Evolutionary conservation across 2,113 vertebrate genomes (phyloP).

Genomic region (Gulo gulo): DNA sequence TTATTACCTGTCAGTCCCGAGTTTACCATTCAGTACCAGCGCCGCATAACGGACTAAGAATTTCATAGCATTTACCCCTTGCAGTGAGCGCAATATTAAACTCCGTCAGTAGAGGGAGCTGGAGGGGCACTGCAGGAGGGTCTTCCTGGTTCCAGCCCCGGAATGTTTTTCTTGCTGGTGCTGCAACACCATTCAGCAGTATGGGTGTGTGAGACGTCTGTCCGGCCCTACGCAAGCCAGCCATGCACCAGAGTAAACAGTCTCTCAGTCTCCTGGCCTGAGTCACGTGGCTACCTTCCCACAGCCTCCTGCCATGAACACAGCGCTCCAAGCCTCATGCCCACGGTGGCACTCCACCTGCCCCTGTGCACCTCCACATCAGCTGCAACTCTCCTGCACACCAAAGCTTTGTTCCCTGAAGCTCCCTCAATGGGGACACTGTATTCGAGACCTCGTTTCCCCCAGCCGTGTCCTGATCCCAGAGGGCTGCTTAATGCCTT

Average conservation of each 20-base stretch:
- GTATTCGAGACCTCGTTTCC: neutral
- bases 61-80: neutral
- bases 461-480: neutral
- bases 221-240: neutral
- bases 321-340: too few relatives aligned
- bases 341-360: neutral
- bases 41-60: neutral
- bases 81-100: rapidly evolving
- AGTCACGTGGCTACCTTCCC: neutral
- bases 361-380: too few relatives aligned
- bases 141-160: neutral
- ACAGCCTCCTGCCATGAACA: neutral
- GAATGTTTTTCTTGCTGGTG: neutral
- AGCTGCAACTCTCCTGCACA: neutral
- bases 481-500: too few relatives aligned
- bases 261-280: neutral
- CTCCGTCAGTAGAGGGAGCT: neutral
- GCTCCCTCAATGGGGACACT: neutral
- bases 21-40: neutral
- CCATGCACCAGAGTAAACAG: neutral
- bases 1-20: neutral
- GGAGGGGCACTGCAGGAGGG: neutral
- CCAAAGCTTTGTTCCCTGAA: neutral
- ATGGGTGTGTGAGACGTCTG: neutral
- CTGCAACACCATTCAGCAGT: neutral